Conservation (phyloP, 2,797 vertebrate species). For the Pseudochirops cupreus region DNA sequence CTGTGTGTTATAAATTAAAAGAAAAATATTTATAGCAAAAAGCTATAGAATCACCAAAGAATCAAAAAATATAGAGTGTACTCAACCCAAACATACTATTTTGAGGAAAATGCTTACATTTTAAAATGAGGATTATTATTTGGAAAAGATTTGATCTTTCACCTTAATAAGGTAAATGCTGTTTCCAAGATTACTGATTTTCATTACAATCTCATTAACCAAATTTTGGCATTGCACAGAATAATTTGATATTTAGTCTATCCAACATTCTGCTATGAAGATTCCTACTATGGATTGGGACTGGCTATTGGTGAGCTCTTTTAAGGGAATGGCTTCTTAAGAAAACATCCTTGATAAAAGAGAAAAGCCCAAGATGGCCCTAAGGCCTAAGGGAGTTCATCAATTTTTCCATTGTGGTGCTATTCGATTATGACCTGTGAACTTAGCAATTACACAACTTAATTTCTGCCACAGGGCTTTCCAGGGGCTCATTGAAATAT, state of each 20-base stretch:
- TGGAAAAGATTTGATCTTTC: constrained; percentile 61
- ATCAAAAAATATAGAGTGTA: constrained; percentile 71
- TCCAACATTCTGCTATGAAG: background rate
- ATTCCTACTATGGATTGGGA: constrained; percentile 41
- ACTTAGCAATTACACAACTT: accelerated
- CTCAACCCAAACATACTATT: constrained; percentile 37
- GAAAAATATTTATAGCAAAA: constrained; percentile 68
- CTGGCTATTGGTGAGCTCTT: constrained; percentile 26
- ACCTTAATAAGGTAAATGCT: constrained; percentile 52
- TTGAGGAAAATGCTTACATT: constrained; percentile 54
- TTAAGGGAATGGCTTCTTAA: constrained; percentile 38
- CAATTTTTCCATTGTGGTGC: background rate
- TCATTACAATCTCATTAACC: constrained; percentile 28
- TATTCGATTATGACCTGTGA: accelerated
- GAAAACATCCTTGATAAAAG: constrained; percentile 10
- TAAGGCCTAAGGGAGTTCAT: constrained; percentile 14
- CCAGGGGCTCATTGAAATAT: background rate
- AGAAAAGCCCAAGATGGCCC: background rate
- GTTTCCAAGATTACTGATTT: constrained; percentile 54
- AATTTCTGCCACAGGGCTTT: accelerated
- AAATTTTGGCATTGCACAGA: constrained; percentile 59
- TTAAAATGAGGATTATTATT: constrained; percentile 51
- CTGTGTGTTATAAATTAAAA: constrained; percentile 37
- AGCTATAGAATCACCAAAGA: constrained; percentile 64
- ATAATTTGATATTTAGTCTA: constrained; percentile 30